Percentiles rank a stretch among this genome's conserved stretches.
Evolutionary conservation across 2,113 vertebrate genomes (phyloP).

Genomic region (Pteropus alecto): DNA sequence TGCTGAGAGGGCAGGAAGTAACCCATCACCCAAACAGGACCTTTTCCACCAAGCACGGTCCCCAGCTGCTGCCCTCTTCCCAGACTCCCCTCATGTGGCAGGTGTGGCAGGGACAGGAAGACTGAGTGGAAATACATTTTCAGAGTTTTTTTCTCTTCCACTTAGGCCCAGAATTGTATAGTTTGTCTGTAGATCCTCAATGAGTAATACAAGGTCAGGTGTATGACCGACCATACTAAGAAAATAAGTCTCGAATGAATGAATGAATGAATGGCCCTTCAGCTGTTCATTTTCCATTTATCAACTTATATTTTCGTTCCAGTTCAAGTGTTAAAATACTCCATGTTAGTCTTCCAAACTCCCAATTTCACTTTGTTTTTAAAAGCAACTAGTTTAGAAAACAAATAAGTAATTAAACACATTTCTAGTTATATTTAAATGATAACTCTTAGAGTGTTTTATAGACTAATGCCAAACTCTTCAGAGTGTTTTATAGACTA

Average conservation of each 20-base stretch:
- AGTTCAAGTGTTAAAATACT: neutral
- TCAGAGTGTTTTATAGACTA: neutral
- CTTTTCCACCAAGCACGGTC: neutral
- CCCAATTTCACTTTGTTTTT: neutral
- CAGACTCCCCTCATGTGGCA: neutral
- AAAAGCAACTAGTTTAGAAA: neutral
- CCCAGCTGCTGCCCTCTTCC: neutral
- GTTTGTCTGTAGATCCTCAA: neutral
- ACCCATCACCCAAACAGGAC: no score
- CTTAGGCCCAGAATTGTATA: neutral
- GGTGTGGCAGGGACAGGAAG: neutral
- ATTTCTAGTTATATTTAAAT: neutral
- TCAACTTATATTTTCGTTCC: neutral
- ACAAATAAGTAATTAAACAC: neutral
- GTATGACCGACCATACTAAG: neutral
- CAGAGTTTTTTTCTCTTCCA: neutral
- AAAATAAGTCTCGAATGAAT: neutral
- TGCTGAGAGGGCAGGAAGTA: neutral
- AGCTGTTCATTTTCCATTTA: neutral
- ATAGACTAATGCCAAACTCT: neutral
- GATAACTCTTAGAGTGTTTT: neutral
- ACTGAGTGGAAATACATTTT: neutral
- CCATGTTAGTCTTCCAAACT: neutral
- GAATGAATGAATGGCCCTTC: neutral
- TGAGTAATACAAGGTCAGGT: neutral